phyloP scores from a whole-genome alignment of 2,888 invertebrate genomes.

The Agrypnus murinus region DNA sequence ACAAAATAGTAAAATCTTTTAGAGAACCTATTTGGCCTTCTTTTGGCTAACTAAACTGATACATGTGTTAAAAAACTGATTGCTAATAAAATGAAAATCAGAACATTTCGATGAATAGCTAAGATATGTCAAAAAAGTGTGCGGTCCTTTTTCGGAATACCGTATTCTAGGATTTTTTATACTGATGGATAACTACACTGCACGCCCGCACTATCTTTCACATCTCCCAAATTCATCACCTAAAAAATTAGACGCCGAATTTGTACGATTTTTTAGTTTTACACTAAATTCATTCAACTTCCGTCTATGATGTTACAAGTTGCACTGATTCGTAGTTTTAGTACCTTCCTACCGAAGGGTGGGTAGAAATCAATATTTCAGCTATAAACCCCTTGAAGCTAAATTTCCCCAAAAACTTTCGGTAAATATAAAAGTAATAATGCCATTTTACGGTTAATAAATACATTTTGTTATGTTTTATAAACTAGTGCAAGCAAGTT shows the following conservation, averaged over 20 bases:
- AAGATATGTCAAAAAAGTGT: conserved; percentile 29
- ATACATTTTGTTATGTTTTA: neutral
- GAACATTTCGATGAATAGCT: conserved; percentile 8
- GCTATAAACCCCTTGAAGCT: conserved; percentile 60
- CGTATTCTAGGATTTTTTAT: neutral
- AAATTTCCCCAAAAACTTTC: conserved; percentile 60
- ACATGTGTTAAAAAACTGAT: too few species aligned
- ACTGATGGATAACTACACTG: neutral
- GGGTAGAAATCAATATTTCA: conserved; percentile 67
- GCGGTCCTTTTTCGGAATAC: neutral
- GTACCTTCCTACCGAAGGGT: conserved; percentile 59
- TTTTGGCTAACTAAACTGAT: neutral
- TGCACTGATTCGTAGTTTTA: conserved; percentile 49
- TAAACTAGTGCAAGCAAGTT: too few species aligned
- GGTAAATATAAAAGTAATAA: too few species aligned
- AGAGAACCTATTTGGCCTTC: neutral
- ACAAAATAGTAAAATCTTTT: neutral
- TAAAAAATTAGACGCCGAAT: conserved; percentile 21
- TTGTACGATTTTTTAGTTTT: conserved; percentile 27
- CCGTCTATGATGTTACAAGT: conserved; percentile 38
- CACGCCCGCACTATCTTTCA: conserved; percentile 3
- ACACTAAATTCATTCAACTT: conserved; percentile 37
- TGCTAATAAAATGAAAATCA: neutral
- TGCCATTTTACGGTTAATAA: too few species aligned
- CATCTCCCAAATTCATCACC: conserved; percentile 12